Percentiles rank a stretch among this genome's conserved stretches.
Conservation (phyloP, 64 coral and sea anemone species). For the Pocillopora verrucosa region DNA sequence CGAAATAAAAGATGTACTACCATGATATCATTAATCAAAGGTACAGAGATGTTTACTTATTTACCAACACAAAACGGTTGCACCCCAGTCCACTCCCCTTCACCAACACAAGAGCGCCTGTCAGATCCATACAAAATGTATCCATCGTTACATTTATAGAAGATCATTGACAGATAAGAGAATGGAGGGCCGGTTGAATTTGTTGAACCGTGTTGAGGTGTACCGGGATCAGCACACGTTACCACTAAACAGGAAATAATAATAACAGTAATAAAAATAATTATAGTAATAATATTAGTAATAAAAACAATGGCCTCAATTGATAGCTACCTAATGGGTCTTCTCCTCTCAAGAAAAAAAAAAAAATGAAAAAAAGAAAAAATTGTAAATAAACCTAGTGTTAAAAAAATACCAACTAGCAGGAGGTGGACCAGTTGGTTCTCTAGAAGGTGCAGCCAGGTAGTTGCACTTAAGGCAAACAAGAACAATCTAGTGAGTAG, state of each 20-base stretch:
- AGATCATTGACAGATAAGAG: background rate
- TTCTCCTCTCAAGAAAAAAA: too few species aligned
- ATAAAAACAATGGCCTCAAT: too few species aligned
- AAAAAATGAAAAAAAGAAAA: too few species aligned
- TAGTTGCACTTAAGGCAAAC: too few species aligned
- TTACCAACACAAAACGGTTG: constrained; percentile 77
- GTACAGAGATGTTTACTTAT: background rate
- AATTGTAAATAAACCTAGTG: too few species aligned
- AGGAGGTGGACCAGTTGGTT: too few species aligned
- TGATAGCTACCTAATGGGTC: too few species aligned
- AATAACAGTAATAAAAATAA: background rate
- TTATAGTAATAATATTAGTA: too few species aligned
- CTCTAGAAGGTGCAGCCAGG: too few species aligned
- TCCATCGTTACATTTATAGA: constrained; percentile 45
- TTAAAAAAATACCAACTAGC: too few species aligned
- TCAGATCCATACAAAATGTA: constrained; percentile 60
- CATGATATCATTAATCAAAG: too few species aligned
- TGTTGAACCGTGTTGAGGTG: constrained; percentile 35
- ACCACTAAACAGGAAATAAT: background rate
- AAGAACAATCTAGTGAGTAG: too few species aligned
- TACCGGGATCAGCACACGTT: constrained; percentile 54
- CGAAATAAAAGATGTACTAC: background rate
- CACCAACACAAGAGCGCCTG: constrained; percentile 33
- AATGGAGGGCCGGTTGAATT: constrained; percentile 26
- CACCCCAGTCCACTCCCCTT: constrained; percentile 67